Percentiles rank a stretch among this genome's conserved stretches.
Conservation (phyloP, 2,888 invertebrate species). For the Coelinius sp. region DNA sequence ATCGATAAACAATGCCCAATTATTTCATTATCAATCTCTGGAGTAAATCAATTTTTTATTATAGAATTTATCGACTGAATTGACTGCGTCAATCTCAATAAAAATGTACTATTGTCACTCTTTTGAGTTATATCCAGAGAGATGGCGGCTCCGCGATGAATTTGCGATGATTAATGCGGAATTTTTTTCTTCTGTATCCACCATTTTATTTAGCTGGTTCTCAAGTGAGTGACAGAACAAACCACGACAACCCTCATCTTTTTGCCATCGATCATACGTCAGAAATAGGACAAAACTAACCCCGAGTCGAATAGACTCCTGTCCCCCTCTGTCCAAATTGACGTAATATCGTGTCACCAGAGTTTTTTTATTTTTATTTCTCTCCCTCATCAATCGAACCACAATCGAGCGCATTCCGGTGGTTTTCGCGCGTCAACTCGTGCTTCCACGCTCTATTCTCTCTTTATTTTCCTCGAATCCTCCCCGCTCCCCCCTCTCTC, state of each 20-base stretch:
- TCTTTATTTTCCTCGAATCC: neutral
- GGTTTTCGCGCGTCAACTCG: slow-evolving; percentile 22
- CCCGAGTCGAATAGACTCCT: slow-evolving; percentile 5
- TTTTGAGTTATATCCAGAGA: neutral
- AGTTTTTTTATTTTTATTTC: neutral
- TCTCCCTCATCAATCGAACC: neutral
- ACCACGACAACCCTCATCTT: slow-evolving; percentile 40
- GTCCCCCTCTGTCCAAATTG: neutral
- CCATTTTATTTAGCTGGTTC: neutral
- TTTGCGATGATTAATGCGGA: slow-evolving; percentile 10
- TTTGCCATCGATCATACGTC: slow-evolving; percentile 34
- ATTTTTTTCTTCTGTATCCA: neutral
- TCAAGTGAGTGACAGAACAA: slow-evolving; percentile 37
- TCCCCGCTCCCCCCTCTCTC: too few relatives aligned
- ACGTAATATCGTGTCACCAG: slow-evolving; percentile 2
- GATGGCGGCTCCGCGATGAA: neutral
- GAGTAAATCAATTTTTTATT: too few relatives aligned
- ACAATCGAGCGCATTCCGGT: neutral
- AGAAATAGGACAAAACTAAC: slow-evolving; percentile 5
- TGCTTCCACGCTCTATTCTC: slow-evolving; percentile 16
- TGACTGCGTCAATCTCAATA: neutral
- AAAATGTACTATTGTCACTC: neutral
- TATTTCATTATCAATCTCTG: too few relatives aligned
- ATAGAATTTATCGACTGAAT: neutral
- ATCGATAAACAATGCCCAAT: neutral